Evolutionary conservation across 2,797 vertebrate genomes (phyloP), one percentile per base, ranked within the genome.

Genomic region (Podargus strigoides): DNA sequence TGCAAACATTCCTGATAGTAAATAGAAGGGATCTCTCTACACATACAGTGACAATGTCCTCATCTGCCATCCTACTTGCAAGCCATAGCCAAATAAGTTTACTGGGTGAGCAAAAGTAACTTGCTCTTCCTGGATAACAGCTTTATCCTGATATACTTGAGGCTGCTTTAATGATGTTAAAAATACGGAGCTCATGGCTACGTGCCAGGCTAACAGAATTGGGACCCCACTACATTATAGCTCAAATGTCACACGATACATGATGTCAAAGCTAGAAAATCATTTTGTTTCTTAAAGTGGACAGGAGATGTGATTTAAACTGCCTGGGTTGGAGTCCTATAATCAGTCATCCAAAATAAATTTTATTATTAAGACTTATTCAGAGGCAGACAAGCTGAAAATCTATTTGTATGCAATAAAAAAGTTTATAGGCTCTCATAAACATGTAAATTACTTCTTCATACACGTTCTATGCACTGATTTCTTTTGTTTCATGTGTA

Each of bases 301-400:
- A 90, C 87, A 77, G 87, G 28, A 85, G 67, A 91, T 82, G 50
- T 53, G 73, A 89, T 95, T 96, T 86, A 85, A 92, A 87, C 59
- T 70, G 46, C 22, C 28, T 82, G 37, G 19, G 32, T 3, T 92
- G 60, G 84, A 93, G 63, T 92, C 49, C 42, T 89, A 37, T 67
- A 93, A 93, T 91, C 86, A 90, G 36, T 84, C 72, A 89, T 66
- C 74, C 79, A 74, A 94, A 96, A 88, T 56, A 90, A 88, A 89
- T 56, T 72, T 55, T 69, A 73, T 95, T 95, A 89, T 90, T 89
- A 92, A 94, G 77, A 74, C 18, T 90, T 91, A 83, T 34, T 85
- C 69, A 68, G 50, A 90, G 56, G 68, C 36, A 91, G 72, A 74
- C 66, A 83, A 87, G 64, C 67, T 62, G 74, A 90, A 94, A 94